Evolutionary conservation across 2,888 invertebrate species (phyloP).

Genomic region (Aleiodes leptofemur): DNA sequence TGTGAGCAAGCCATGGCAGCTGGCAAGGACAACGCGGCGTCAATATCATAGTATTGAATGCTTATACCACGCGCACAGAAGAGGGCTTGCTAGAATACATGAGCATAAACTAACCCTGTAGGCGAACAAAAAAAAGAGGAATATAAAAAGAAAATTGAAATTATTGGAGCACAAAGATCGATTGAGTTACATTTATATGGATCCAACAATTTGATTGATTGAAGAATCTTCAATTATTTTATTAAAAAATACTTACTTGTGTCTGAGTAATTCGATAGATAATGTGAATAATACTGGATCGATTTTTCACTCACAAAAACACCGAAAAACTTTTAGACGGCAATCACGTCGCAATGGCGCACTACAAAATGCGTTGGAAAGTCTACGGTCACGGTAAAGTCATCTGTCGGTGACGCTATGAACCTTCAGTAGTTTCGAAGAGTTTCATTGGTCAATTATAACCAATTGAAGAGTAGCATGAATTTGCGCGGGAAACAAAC

Average conservation of each 20-base stretch:
- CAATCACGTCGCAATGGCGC: conserved; percentile 55
- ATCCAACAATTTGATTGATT: not conserved
- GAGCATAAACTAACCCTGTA: conserved; percentile 44
- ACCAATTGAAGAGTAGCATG: conserved; percentile 20
- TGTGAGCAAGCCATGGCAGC: not conserved
- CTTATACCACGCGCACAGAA: conserved; percentile 60
- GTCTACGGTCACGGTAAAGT: conserved; percentile 32
- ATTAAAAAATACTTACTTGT: conserved; percentile 4
- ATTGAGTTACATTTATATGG: conserved; percentile 3
- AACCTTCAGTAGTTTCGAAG: not conserved
- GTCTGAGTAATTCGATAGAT: not conserved
- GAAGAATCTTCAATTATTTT: not conserved
- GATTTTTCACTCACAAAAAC: conserved; percentile 54
- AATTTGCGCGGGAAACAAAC: conserved; percentile 35
- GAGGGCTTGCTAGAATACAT: conserved; percentile 57
- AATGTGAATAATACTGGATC: conserved; percentile 42
- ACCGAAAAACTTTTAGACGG: conserved; percentile 38
- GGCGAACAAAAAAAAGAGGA: not conserved
- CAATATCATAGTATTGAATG: conserved; percentile 37
- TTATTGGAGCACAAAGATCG: not conserved
- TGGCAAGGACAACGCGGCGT: conserved; percentile 46
- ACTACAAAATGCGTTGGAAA: conserved; percentile 46
- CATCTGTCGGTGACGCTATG: conserved; percentile 35
- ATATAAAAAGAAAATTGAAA: conserved; percentile 4
- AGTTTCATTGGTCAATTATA: not conserved